phyloP scores from a whole-genome alignment of 1,140 invertebrate species.

The Ectropis grisescens region DNA sequence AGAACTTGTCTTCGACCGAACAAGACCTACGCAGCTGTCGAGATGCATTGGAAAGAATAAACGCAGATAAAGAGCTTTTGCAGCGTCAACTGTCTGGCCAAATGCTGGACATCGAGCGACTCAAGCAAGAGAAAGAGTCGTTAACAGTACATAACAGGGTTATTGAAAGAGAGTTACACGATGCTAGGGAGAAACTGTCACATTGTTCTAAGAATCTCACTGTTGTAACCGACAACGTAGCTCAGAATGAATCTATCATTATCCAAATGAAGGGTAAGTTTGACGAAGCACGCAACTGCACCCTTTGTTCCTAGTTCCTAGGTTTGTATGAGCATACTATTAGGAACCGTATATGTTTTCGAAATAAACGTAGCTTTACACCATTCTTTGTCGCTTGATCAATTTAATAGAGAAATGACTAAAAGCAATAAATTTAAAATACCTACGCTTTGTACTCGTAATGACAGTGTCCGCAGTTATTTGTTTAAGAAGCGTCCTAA shows the following conservation, averaged over 20 bases:
- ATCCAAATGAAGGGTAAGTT: constrained; percentile 76
- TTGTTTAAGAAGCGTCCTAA: no score
- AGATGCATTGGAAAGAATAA: constrained; percentile 75
- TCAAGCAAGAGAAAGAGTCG: constrained; percentile 79
- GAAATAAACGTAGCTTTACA: no score
- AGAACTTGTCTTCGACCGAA: constrained; percentile 75
- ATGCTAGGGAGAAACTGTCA: constrained; percentile 76
- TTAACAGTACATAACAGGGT: constrained; percentile 76
- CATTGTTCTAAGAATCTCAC: constrained; percentile 74
- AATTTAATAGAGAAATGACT: no score
- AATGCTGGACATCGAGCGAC: constrained; percentile 75
- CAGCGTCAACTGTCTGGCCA: constrained; percentile 77
- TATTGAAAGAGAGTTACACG: constrained; percentile 75
- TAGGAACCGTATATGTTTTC: no score
- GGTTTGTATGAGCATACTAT: no score
- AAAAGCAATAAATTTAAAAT: no score
- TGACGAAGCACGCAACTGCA: no score
- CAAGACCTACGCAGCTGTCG: constrained; percentile 76
- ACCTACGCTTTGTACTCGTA: no score
- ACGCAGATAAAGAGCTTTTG: constrained; percentile 77
- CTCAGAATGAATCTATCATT: constrained; percentile 76
- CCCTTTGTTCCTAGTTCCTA: no score
- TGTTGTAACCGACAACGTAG: constrained; percentile 76
- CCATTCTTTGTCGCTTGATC: no score
- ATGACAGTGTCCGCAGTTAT: no score